phyloP scores from a whole-genome alignment of 2,113 vertebrate species.

The Pteropus alecto region DNA sequence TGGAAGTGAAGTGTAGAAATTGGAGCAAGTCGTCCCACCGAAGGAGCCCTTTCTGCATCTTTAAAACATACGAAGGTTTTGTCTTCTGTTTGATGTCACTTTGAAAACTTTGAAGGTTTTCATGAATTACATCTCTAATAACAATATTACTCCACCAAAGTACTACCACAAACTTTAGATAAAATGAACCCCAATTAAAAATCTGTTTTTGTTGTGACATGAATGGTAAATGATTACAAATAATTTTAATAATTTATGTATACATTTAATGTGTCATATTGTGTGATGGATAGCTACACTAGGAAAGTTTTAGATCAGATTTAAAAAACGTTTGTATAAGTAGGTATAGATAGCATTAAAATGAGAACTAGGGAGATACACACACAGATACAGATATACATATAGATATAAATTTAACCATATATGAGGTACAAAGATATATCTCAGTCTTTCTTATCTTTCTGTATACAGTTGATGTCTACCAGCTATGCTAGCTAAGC shows the following conservation, averaged over 20 bases:
- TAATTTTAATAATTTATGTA: background rate
- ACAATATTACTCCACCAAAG: background rate
- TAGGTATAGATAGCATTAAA: background rate
- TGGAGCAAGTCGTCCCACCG: background rate
- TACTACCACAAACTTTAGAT: background rate
- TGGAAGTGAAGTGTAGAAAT: background rate
- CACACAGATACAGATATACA: too few relatives aligned
- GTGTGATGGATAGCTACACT: background rate
- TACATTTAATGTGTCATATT: background rate
- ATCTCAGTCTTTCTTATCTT: background rate
- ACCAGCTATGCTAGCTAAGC: background rate
- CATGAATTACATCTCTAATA: background rate
- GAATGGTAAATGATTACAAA: background rate
- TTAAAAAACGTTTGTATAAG: background rate
- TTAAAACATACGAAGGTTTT: background rate
- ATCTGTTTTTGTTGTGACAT: background rate
- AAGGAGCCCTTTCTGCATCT: background rate
- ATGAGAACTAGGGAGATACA: background rate
- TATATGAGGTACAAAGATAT: background rate
- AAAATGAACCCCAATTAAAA: conserved; percentile 1
- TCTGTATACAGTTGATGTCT: background rate
- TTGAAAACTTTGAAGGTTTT: background rate
- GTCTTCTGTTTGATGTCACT: background rate
- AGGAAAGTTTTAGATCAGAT: background rate
- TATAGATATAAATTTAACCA: background rate